Evolutionary conservation across 2,797 vertebrate species (phyloP).

Genomic region (Adrianichthys oophorus): DNA sequence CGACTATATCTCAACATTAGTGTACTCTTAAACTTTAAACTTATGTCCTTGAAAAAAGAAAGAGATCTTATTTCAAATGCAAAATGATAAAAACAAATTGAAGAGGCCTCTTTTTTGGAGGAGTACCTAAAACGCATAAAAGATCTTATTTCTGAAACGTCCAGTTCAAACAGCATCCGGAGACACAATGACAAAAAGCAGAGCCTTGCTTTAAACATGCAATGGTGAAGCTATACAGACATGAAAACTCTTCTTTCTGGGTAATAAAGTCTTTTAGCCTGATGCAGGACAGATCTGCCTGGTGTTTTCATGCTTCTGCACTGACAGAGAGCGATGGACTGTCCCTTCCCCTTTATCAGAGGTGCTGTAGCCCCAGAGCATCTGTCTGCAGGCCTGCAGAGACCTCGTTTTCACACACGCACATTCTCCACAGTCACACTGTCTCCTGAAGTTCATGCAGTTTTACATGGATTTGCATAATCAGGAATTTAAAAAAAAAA

Average conservation of each 20-base stretch:
- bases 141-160: neutral
- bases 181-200: constrained; percentile 25
- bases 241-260: constrained; percentile 56
- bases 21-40: too few relatives aligned
- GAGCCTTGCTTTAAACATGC: constrained; percentile 61
- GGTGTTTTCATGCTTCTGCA: constrained; percentile 40
- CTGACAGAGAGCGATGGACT: constrained; percentile 64
- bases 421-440: neutral
- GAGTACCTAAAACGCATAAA: neutral
- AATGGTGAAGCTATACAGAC: constrained; percentile 52
- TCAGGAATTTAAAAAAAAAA: too few relatives aligned
- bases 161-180: constrained; percentile 28
- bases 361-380: constrained; percentile 54
- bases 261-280: constrained; percentile 58
- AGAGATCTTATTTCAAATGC: too few relatives aligned
- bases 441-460: constrained; percentile 3
- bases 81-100: too few relatives aligned
- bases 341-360: constrained; percentile 66
- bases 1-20: too few relatives aligned
- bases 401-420: constrained; percentile 28
- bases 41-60: too few relatives aligned
- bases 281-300: constrained; percentile 46
- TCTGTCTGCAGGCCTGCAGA: constrained; percentile 57
- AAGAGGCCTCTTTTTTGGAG: too few relatives aligned
- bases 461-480: constrained; percentile 17